Conservation (phyloP, 1,140 invertebrate genomes). For the Diploscapter pachys region DNA sequence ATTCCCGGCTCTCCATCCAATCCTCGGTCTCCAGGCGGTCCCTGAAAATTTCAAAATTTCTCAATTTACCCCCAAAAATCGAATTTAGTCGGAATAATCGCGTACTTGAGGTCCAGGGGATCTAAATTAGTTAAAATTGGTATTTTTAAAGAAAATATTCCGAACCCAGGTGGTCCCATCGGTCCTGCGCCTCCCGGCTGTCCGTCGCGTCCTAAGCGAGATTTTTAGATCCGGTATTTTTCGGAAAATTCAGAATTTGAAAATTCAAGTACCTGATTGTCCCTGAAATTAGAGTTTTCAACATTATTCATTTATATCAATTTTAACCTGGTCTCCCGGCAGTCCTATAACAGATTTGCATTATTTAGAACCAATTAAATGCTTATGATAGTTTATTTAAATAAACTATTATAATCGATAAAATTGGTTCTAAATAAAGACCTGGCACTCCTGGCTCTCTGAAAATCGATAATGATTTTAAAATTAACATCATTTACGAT, state of each 20-base stretch:
- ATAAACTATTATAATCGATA: background rate
- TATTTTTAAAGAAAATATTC: conserved; percentile 31
- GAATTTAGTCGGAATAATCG: background rate
- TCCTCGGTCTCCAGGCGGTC: conserved; percentile 47
- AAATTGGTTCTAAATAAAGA: background rate
- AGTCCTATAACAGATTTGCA: conserved; percentile 36
- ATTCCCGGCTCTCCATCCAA: conserved; percentile 42
- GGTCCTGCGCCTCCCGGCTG: conserved; percentile 46
- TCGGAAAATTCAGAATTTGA: too few relatives aligned
- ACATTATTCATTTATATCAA: conserved; percentile 14
- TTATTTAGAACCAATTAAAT: conserved; percentile 16
- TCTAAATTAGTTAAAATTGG: conserved; percentile 51
- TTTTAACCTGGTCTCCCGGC: conserved; percentile 48
- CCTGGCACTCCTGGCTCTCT: conserved; percentile 46
- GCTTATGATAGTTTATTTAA: background rate
- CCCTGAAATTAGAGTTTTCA: conserved; percentile 2
- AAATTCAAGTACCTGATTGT: conserved; percentile 9
- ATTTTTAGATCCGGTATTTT: too few relatives aligned
- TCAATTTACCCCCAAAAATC: conserved; percentile 4
- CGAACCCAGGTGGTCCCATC: conserved; percentile 51
- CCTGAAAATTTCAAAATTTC: conserved; percentile 15
- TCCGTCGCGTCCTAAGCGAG: conserved; percentile 37
- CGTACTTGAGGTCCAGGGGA: conserved; percentile 30
- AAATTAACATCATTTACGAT: too few relatives aligned
- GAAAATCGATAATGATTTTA: conserved; percentile 19